Evolutionary conservation across 2,113 vertebrate genomes (phyloP).

Genomic region (Eidolon helvum): DNA sequence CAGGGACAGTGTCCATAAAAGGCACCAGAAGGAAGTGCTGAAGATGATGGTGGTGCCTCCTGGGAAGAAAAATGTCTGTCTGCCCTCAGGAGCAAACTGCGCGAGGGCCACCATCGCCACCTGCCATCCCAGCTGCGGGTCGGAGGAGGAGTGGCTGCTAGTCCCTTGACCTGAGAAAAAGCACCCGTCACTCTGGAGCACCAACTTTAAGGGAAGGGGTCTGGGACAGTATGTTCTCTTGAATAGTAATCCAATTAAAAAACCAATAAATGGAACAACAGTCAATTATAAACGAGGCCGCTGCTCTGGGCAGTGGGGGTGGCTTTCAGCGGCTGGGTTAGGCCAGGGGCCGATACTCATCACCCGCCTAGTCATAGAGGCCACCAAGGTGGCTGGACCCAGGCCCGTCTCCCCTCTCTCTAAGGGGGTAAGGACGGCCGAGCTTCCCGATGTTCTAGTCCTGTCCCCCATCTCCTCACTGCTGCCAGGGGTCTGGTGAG

Average conservation of each 20-base stretch:
- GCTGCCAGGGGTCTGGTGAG: not conserved
- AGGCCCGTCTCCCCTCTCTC: not conserved
- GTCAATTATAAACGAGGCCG: not conserved
- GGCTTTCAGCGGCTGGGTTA: not conserved
- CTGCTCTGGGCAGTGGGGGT: not conserved
- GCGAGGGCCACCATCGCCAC: not conserved
- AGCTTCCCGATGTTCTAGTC: not conserved
- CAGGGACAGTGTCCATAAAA: not conserved
- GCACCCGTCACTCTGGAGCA: no score
- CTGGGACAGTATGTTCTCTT: not conserved
- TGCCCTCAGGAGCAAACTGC: not conserved
- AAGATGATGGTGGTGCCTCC: not conserved
- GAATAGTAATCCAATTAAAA: not conserved
- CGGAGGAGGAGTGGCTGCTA: not conserved
- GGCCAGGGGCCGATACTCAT: not conserved
- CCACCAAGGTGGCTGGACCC: not conserved
- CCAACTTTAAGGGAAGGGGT: not conserved
- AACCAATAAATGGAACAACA: not conserved
- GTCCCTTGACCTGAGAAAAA: not conserved
- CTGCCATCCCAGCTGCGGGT: not conserved
- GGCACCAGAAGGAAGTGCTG: not conserved
- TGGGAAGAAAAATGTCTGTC: not conserved
- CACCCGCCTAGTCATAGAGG: not conserved
- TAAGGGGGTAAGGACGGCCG: not conserved
- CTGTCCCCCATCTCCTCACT: not conserved